Conservation (phyloP, 2,888 invertebrate genomes). For the Campoplex capitator region DNA sequence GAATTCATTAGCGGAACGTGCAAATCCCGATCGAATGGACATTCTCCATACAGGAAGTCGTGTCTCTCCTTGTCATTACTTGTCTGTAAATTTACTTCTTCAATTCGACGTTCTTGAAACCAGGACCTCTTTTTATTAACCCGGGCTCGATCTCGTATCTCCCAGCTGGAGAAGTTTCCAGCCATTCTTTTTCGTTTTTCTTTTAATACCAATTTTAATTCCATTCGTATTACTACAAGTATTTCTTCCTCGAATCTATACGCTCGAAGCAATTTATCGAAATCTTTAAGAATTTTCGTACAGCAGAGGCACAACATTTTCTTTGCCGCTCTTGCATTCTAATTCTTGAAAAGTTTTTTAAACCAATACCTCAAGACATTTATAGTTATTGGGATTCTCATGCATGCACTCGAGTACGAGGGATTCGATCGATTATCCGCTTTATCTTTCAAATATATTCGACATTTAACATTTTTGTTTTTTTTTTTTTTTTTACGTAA, state of each 20-base stretch:
- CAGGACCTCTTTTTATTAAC: constrained; percentile 20
- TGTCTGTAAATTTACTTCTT: constrained; percentile 61
- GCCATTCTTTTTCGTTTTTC: constrained; percentile 1
- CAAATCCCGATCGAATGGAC: constrained; percentile 44
- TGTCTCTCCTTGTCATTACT: constrained; percentile 51
- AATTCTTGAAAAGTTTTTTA: too few relatives aligned
- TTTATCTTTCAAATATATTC: not conserved
- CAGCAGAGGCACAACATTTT: not conserved
- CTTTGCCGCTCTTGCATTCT: too few relatives aligned
- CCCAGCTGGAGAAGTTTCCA: not conserved
- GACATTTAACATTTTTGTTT: not conserved
- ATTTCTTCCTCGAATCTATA: not conserved
- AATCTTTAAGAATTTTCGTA: not conserved
- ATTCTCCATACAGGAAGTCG: constrained; percentile 43
- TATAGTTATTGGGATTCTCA: too few relatives aligned
- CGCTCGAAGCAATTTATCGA: not conserved
- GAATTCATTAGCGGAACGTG: constrained; percentile 68
- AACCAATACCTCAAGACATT: too few relatives aligned
- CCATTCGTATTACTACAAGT: not conserved
- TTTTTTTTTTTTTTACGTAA: too few relatives aligned
- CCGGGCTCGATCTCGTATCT: not conserved
- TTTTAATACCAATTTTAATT: not conserved
- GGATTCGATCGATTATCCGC: not conserved
- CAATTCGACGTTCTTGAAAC: constrained; percentile 40
- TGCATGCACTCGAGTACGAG: not conserved